Base-by-base conservation (phyloP, 2,888 invertebrate species). In the Mythimna albipuncta region DNA sequence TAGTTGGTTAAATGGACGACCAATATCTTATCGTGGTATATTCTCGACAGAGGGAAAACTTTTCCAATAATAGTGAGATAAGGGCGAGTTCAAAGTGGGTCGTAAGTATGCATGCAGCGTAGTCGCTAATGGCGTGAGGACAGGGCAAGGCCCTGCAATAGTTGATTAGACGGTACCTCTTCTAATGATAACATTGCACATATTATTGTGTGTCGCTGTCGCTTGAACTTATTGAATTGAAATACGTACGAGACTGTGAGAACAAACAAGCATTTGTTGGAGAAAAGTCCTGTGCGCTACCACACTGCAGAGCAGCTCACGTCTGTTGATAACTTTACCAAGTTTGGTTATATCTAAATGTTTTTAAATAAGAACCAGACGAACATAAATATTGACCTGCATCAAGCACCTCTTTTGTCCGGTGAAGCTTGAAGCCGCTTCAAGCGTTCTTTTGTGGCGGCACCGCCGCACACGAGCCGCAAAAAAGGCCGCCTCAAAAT, bases 61-160 rank as follows among this genome's bases (percentile, higher is more conserved):
- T 88, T 87, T 88, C 83, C 81, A 89, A 86, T 88, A 88, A 85
- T 82, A 81, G 64, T 78, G 69, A 74, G 82, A 86, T 89, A 89
- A 88, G 84, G 85, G 82, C 54, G 76, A 86, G 86, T 84, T 87
- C 84, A 86, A 81, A 84, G 79, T 81, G 78, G 86, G 88, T 88
- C 83, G 88, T 92, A 88, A 88, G 87, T 90, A 91, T 90, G 89
- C 89, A 88, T 82, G 83, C 77, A 82, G 81, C 87, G 89, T 88
- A 76, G 74, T 81, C 82, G 84, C 80, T 91, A 90, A 91, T 89
- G 87, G 84, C 71, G 81, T 82, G 85, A 88, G 87, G 89, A 88
- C 85, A 87, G 81, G 75, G 52, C 68, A 72, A 83, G 77, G 78
- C 64, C 41, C 52, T 54, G 65, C 52, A 66, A 62, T 52, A 32